Conservation (phyloP, 2,888 invertebrate species). For the Palloptera scutellata region DNA sequence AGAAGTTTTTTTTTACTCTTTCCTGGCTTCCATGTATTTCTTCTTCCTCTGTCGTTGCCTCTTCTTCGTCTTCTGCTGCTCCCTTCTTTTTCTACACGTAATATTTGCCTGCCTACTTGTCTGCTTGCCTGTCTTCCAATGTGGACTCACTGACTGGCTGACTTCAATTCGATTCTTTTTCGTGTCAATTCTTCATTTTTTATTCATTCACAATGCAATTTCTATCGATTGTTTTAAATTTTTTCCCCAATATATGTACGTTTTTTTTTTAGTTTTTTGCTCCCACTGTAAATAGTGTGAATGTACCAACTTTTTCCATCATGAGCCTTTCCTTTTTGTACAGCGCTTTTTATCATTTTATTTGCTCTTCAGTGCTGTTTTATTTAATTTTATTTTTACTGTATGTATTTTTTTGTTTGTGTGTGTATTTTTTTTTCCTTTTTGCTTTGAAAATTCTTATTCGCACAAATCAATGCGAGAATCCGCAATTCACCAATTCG, state of each 20-base stretch:
- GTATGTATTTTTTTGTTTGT: too few species aligned
- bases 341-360: too few species aligned
- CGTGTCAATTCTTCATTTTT: constrained; percentile 41
- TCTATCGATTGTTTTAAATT: constrained; percentile 10
- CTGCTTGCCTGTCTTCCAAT: neutral
- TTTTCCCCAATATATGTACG: constrained; percentile 28
- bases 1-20: neutral
- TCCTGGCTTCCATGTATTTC: neutral
- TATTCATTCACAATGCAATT: constrained; percentile 30
- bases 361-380: too few species aligned
- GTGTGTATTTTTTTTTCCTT: too few species aligned
- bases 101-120: neutral
- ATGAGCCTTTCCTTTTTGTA: too few species aligned
- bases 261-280: constrained; percentile 22
- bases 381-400: too few species aligned
- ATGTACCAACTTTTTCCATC: too few species aligned
- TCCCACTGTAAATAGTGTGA: neutral
- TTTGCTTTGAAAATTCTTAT: too few species aligned
- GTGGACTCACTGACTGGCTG: neutral
- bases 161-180: constrained; percentile 35
- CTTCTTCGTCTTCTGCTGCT: too few species aligned
- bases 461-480: too few species aligned
- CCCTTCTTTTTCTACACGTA: neutral
- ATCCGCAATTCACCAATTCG: too few species aligned
- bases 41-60: too few species aligned